These are phyloP conservation scores for Cyphomyrus plagiostoma DNA, from an alignment of 2,113 vertebrate genomes.

Conservation along the genomic window DNA sequence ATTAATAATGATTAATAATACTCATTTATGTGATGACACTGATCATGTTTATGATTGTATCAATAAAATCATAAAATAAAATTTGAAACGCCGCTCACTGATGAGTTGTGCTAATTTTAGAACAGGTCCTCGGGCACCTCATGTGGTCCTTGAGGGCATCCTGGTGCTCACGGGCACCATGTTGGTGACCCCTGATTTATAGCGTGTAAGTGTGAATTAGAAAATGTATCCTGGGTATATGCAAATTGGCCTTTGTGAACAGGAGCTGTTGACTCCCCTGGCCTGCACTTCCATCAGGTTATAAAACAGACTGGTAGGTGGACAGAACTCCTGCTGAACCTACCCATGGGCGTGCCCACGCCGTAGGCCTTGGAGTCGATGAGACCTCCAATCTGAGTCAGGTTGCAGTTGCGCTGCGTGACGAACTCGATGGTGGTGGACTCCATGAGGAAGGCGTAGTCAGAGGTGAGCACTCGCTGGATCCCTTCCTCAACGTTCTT, in stretches of 20 bases:
- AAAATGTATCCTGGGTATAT: not conserved
- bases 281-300: not conserved
- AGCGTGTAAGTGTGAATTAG: not conserved
- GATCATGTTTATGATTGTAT: no score
- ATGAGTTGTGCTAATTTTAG: no score
- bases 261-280: not conserved
- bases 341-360: conserved; percentile 96
- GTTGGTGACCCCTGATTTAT: not conserved
- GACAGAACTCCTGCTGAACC: conserved; percentile 36
- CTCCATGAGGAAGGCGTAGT: conserved; percentile 97
- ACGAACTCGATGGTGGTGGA: conserved; percentile 95
- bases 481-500: conserved; percentile 95
- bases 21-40: no score
- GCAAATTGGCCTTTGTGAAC: not conserved
- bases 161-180: no score
- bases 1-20: no score
- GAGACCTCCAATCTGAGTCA: conserved; percentile 94
- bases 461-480: conserved; percentile 89
- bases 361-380: conserved; percentile 97
- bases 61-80: no score
- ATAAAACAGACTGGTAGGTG: not conserved
- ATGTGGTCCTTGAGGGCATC: no score
- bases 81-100: no score
- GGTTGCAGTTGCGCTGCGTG: conserved; percentile 94
- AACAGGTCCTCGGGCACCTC: no score